Percentiles rank a stretch among this genome's conserved stretches.
phyloP scores from a whole-genome alignment of 1,140 invertebrate species.

The Drosophila takahashii region DNA sequence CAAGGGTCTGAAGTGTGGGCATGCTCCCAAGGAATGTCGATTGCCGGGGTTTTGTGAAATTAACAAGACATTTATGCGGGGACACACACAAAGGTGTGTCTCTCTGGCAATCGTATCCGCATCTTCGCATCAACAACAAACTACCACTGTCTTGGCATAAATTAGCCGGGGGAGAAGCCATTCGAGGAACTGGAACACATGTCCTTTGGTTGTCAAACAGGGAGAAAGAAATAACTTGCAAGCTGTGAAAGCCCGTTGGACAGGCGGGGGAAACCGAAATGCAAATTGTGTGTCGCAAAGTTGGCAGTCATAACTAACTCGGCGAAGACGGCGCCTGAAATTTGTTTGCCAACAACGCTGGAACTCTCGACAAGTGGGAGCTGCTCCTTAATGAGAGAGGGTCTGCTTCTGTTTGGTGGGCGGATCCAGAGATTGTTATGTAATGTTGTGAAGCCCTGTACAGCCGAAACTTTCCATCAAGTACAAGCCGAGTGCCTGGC shows the following conservation, averaged over 20 bases:
- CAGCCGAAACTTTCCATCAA: conserved; percentile 65
- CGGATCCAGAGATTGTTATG: conserved; percentile 48
- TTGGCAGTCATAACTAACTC: conserved; percentile 68
- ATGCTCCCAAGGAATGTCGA: conserved; percentile 5
- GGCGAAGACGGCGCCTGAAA: conserved; percentile 57
- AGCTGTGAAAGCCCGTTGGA: conserved; percentile 45
- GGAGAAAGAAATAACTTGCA: conserved; percentile 70
- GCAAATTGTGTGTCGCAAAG: conserved; percentile 69
- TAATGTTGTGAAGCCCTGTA: conserved; percentile 51
- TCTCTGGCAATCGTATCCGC: conserved; percentile 32
- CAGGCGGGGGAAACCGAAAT: conserved; percentile 37
- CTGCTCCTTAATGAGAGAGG: conserved; percentile 56
- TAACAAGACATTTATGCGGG: conserved; percentile 72
- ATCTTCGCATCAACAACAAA: conserved; percentile 6
- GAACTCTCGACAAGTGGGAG: conserved; percentile 30
- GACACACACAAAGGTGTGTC: conserved; percentile 52
- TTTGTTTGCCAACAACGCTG: conserved; percentile 74
- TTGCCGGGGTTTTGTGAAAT: conserved; percentile 42
- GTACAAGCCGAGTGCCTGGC: conserved; percentile 8
- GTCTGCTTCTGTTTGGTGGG: neutral
- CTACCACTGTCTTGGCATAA: conserved; percentile 58
- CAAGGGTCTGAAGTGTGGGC: conserved; percentile 19
- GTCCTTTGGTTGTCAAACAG: conserved; percentile 46
- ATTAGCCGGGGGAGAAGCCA: conserved; percentile 50
- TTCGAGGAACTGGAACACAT: conserved; percentile 39